These are phyloP conservation scores for Zonitis immaculata DNA, from an alignment of 2,888 invertebrate species.

Conservation along the genomic window DNA sequence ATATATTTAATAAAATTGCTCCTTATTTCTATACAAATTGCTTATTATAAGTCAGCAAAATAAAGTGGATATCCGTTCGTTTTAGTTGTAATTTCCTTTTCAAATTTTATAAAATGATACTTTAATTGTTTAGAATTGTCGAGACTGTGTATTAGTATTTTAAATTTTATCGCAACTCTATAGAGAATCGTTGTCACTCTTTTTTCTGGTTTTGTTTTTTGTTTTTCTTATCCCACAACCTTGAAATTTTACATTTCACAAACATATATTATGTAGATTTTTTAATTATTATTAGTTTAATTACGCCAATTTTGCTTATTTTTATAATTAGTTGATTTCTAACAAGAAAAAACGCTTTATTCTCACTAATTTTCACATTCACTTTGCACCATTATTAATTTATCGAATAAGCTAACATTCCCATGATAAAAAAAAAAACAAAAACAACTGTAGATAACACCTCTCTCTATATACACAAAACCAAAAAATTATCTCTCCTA, in stretches of 20 bases:
- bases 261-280: not conserved
- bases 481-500: slow-evolving; percentile 14
- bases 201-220: not conserved
- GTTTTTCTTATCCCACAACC: not conserved
- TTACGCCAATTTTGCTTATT: not conserved
- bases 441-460: slow-evolving; percentile 21
- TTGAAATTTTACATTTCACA: not conserved
- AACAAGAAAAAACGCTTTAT: not conserved
- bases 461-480: slow-evolving; percentile 9
- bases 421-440: slow-evolving; percentile 22
- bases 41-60: not conserved
- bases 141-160: not conserved
- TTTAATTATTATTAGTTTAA: not conserved
- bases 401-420: slow-evolving; percentile 21
- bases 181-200: not conserved
- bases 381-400: slow-evolving; percentile 17
- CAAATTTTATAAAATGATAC: not conserved
- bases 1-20: not conserved
- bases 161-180: not conserved
- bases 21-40: not conserved
- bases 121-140: not conserved
- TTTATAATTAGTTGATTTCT: not conserved
- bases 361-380: slow-evolving; percentile 11
- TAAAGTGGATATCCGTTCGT: not conserved
- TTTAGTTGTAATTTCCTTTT: not conserved